A percentile compares a stretch with the other conserved stretches of the same genome.
These are phyloP conservation scores for Cheirogaleus medius DNA, from an alignment of 2,113 vertebrate genomes.

Conservation along the genomic window DNA sequence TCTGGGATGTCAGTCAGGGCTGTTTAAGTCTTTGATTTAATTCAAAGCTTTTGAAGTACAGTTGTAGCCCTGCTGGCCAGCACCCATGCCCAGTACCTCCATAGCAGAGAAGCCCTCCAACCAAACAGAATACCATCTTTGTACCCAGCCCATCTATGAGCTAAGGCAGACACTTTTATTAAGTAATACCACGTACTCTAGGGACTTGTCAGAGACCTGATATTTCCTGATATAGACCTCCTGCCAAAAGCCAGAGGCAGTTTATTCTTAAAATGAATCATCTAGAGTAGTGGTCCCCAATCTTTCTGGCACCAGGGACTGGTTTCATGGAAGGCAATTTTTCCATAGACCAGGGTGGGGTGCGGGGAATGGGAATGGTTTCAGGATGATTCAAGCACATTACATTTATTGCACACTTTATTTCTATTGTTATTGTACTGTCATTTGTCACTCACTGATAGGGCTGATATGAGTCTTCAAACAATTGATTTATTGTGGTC, in stretches of 20 bases:
- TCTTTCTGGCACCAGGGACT: too few species aligned
- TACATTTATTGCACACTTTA: too few species aligned
- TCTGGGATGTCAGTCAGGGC: accelerated
- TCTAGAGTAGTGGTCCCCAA: too few species aligned
- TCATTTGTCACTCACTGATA: too few species aligned
- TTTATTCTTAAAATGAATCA: slow-evolving; percentile 39
- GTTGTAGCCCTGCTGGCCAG: accelerated
- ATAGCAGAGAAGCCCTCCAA: background rate
- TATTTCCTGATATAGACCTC: background rate
- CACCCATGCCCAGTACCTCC: accelerated
- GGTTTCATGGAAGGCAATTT: too few species aligned
- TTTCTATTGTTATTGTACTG: too few species aligned
- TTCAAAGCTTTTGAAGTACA: background rate
- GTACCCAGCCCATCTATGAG: background rate
- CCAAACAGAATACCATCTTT: background rate
- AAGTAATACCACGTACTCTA: background rate
- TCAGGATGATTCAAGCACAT: too few species aligned
- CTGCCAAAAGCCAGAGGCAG: background rate
- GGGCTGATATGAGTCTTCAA: too few species aligned
- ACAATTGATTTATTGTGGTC: too few species aligned
- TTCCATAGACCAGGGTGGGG: too few species aligned
- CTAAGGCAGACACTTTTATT: background rate
- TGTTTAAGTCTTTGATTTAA: background rate
- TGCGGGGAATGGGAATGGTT: too few species aligned
- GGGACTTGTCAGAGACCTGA: background rate